A percentile compares a stretch with the other conserved stretches of the same genome.
phyloP scores from a whole-genome alignment of 2,113 vertebrate species.

The Stomatorhinus ivindoensis region DNA sequence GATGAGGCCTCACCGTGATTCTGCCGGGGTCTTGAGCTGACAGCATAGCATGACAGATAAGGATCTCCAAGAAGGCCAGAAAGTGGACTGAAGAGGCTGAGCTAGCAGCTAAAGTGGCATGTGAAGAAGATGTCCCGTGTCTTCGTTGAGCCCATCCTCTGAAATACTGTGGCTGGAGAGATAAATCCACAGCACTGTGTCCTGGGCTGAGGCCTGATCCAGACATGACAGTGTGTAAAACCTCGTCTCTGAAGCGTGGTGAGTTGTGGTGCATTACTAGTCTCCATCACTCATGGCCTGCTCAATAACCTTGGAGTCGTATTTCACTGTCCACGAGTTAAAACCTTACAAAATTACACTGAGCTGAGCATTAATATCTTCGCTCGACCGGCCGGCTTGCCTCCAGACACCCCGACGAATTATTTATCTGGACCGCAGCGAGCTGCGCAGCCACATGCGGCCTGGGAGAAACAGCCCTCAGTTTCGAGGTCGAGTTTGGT shows the following conservation, averaged over 20 bases:
- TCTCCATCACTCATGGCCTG: conserved; percentile 51
- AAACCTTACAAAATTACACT: conserved; percentile 56
- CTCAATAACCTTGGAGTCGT: conserved; percentile 66
- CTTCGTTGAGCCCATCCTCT: not conserved
- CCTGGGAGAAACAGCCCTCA: conserved; percentile 49
- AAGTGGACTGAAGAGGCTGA: not conserved
- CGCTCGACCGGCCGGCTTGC: conserved; percentile 43
- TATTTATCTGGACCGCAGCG: conserved; percentile 50
- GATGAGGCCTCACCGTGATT: not conserved
- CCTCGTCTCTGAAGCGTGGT: conserved; percentile 56
- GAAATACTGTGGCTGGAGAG: conserved; percentile 31
- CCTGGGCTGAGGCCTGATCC: conserved; percentile 23
- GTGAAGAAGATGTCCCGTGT: not conserved
- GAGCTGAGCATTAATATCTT: conserved; percentile 54
- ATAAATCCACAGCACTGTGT: conserved; percentile 30
- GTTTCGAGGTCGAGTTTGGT: conserved; percentile 39
- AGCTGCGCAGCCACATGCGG: conserved; percentile 48
- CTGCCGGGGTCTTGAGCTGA: no score
- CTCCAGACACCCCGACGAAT: conserved; percentile 35
- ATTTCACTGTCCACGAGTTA: conserved; percentile 63
- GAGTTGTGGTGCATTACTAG: conserved; percentile 42
- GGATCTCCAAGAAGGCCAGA: not conserved
- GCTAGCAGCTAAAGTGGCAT: not conserved
- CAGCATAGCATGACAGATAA: not conserved
- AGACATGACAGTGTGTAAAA: conserved; percentile 51